phyloP scores from a whole-genome alignment of 2,797 vertebrate species.

The Enteromius viviparus region DNA sequence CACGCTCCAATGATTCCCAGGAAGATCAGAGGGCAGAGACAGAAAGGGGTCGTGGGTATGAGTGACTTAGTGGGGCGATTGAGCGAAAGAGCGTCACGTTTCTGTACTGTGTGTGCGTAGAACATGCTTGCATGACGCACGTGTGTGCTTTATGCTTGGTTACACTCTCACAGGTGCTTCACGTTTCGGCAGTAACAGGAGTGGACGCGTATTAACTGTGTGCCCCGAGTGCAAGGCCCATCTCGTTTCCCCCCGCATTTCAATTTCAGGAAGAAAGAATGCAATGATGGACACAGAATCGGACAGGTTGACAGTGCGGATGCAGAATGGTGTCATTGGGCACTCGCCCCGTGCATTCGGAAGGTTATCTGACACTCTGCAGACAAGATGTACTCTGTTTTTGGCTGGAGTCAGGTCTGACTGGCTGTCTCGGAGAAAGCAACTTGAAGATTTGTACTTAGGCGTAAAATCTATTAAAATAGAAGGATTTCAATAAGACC shows the following conservation, averaged over 20 bases:
- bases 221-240: constrained; percentile 38
- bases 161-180: constrained; percentile 45
- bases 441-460: constrained; percentile 30
- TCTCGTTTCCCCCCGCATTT: constrained; percentile 50
- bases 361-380: constrained; percentile 58
- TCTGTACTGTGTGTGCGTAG: constrained; percentile 35
- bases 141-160: constrained; percentile 46
- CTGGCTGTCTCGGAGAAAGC: constrained; percentile 36
- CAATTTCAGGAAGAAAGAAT: constrained; percentile 55
- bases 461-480: constrained; percentile 33
- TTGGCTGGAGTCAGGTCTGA: constrained; percentile 25
- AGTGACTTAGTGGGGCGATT: background rate
- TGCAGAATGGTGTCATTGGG: constrained; percentile 53
- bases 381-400: constrained; percentile 51
- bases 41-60: background rate
- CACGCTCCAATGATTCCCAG: constrained; percentile 27
- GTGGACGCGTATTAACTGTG: constrained; percentile 49
- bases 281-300: constrained; percentile 48
- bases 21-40: constrained; percentile 29
- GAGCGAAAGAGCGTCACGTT: background rate
- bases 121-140: constrained; percentile 2
- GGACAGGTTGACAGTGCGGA: constrained; percentile 58
- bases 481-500: constrained; percentile 35
- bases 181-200: constrained; percentile 48
- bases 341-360: constrained; percentile 49